Percentiles rank a stretch among this genome's conserved stretches.
Evolutionary conservation across 2,888 invertebrate genomes (phyloP).

Genomic region (Tachina grossa): DNA sequence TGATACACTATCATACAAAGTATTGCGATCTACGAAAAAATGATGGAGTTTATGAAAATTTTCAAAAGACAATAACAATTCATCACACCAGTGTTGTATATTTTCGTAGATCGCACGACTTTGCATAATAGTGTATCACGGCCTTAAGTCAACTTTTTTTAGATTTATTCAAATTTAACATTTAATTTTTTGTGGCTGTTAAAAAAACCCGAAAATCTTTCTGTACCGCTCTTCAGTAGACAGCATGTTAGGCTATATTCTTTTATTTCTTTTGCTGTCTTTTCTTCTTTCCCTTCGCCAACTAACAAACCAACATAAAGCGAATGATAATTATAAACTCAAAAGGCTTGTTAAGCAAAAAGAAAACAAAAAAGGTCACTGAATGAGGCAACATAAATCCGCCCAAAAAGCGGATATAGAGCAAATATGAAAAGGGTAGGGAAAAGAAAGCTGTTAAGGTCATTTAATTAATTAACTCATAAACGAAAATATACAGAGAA

Average conservation of each 20-base stretch:
- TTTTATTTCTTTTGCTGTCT: neutral
- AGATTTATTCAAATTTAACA: no score
- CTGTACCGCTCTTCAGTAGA: neutral
- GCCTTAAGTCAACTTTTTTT: no score
- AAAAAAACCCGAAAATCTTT: neutral
- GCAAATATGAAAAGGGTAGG: neutral
- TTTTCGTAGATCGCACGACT: no score
- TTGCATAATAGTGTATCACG: no score
- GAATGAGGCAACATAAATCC: conserved; percentile 32
- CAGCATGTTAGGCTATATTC: no score
- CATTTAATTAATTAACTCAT: conserved; percentile 80
- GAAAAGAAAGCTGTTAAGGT: conserved; percentile 73
- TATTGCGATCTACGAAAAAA: no score
- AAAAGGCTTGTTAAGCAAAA: conserved; percentile 54
- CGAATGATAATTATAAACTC: conserved; percentile 37
- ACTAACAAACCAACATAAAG: neutral
- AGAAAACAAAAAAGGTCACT: neutral
- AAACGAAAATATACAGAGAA: conserved; percentile 67
- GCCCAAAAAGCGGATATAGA: conserved; percentile 3
- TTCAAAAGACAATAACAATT: no score
- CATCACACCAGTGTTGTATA: no score
- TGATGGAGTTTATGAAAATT: no score
- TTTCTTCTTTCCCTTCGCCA: neutral
- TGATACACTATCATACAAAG: no score
- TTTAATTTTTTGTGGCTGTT: no score